Conservation (phyloP, 2,888 invertebrate species). For the Acanthosepion esculentum region DNA sequence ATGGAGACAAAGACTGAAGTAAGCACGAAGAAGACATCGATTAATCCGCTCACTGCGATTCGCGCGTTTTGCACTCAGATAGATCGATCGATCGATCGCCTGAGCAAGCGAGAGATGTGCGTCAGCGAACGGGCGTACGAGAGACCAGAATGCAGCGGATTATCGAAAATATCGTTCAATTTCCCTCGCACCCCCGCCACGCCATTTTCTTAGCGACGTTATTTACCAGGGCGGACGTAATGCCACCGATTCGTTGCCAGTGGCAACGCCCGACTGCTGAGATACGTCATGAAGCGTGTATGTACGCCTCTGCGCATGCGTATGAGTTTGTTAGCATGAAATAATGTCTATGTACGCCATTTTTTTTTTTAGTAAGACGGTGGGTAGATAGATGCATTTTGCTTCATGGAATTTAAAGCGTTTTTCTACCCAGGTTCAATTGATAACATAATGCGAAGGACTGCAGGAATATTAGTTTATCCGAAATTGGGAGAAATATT, state of each 20-base stretch:
- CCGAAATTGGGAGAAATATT: neutral
- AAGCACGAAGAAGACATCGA: neutral
- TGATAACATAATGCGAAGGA: neutral
- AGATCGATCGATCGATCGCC: neutral
- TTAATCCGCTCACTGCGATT: neutral
- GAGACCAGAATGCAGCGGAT: conserved; percentile 18
- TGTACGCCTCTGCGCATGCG: neutral
- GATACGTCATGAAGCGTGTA: neutral
- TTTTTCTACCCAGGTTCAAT: too few species aligned
- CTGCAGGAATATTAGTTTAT: neutral
- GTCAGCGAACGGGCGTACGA: neutral
- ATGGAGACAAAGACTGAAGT: neutral
- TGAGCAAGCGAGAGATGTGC: too few species aligned
- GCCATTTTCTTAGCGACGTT: neutral
- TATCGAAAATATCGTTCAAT: neutral
- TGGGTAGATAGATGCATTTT: neutral
- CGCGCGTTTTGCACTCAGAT: neutral
- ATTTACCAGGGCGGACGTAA: neutral
- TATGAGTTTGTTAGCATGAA: neutral
- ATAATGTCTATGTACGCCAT: neutral
- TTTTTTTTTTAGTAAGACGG: neutral
- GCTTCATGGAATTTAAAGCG: neutral
- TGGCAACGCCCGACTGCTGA: neutral
- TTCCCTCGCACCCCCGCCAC: neutral
- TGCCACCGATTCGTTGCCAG: neutral